Evolutionary conservation across 1,140 invertebrate species (phyloP).

Genomic region (Archivesica marissinica): DNA sequence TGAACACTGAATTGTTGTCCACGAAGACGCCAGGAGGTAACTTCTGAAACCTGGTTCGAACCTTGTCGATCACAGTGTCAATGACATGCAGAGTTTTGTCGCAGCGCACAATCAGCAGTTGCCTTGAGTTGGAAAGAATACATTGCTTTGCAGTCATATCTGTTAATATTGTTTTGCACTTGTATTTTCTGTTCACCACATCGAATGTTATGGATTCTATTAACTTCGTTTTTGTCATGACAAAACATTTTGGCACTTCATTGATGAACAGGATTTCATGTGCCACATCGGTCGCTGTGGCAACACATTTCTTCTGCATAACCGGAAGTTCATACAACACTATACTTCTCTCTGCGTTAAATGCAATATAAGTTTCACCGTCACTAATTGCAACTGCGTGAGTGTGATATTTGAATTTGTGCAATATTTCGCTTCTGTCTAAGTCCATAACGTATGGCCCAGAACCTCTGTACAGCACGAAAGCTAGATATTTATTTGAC

Average conservation of each 20-base stretch:
- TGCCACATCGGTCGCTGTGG: conserved; percentile 71
- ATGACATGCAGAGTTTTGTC: conserved; percentile 70
- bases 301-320: conserved; percentile 75
- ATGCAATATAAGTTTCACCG: conserved; percentile 95
- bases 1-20: conserved; percentile 73
- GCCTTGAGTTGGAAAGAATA: conserved; percentile 70
- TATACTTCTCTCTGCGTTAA: conserved; percentile 91
- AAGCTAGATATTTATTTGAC: conserved; percentile 92
- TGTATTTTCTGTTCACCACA: conserved; percentile 66
- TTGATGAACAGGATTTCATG: conserved; percentile 72
- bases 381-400: conserved; percentile 95
- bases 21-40: conserved; percentile 72
- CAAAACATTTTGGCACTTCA: conserved; percentile 69
- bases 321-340: conserved; percentile 88
- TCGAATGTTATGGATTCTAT: conserved; percentile 73
- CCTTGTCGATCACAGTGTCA: conserved; percentile 63
- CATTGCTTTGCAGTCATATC: conserved; percentile 76
- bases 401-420: conserved; percentile 87
- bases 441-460: conserved; percentile 89
- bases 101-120: conserved; percentile 71
- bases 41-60: conserved; percentile 66
- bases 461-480: conserved; percentile 97
- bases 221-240: conserved; percentile 73
- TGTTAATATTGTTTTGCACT: conserved; percentile 66
- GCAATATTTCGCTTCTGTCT: conserved; percentile 79